A percentile compares a stretch with the other conserved stretches of the same genome.
Conservation (phyloP, 2,113 vertebrate genomes). For the Anarhynchus alexandrinus region DNA sequence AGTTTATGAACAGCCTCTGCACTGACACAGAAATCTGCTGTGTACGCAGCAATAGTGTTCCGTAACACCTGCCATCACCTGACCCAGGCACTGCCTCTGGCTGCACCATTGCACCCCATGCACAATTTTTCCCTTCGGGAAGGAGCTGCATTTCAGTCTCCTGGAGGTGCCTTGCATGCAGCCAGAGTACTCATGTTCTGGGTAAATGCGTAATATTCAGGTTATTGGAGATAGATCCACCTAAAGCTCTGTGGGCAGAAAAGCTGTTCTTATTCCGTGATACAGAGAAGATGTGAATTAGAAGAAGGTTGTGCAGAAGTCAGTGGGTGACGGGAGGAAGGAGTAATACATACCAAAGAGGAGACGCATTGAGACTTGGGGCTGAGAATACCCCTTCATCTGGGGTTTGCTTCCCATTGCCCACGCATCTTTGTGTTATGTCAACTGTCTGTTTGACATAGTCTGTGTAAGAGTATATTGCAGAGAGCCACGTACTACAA, state of each 20-base stretch:
- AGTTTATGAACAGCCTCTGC: not conserved
- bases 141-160: not conserved
- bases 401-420: not conserved
- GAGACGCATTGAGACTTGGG: not conserved
- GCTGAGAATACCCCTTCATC: not conserved
- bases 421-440: not conserved
- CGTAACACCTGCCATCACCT: fast-evolving
- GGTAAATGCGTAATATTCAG: not conserved
- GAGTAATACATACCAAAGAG: not conserved
- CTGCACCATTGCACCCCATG: not conserved
- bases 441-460: not conserved
- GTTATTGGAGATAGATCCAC: not conserved
- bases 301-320: not conserved
- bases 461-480: not conserved
- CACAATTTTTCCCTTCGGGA: not conserved
- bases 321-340: not conserved
- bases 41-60: not conserved
- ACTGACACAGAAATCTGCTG: not conserved
- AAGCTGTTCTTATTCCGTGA: not conserved
- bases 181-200: not conserved
- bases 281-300: not conserved
- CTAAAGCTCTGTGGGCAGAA: not conserved
- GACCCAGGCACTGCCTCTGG: not conserved
- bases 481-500: fast-evolving
- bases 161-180: not conserved